These are phyloP conservation scores for Budorcas taxicolor DNA, from an alignment of 2,113 vertebrate species.

Conservation along the genomic window DNA sequence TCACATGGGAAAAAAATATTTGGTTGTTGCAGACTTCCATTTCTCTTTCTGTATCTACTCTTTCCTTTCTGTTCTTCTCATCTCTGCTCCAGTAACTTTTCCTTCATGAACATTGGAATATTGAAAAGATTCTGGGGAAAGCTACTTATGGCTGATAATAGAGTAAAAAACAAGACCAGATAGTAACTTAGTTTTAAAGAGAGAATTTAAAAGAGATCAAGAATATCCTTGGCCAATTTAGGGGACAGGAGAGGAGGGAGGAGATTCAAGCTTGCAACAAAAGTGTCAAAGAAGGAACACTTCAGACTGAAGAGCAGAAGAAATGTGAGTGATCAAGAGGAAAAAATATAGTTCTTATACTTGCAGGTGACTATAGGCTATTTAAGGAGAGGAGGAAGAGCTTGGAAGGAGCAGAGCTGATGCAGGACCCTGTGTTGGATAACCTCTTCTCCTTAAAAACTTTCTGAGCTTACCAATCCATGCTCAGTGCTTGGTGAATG, in stretches of 20 bases:
- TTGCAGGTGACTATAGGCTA: background rate
- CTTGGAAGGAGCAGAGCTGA: background rate
- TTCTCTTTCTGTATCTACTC: background rate
- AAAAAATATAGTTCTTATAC: background rate
- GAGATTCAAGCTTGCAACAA: background rate
- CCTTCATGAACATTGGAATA: background rate
- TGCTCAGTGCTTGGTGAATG: background rate
- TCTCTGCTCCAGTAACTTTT: background rate
- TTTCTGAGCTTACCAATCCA: background rate
- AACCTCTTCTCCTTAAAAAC: background rate
- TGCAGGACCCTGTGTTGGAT: background rate
- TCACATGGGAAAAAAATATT: background rate
- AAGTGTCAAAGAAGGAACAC: background rate
- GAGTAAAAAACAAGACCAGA: background rate
- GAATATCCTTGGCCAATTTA: background rate
- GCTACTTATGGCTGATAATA: background rate
- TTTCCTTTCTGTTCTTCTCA: background rate
- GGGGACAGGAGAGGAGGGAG: background rate
- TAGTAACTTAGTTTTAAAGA: background rate
- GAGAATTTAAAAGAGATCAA: background rate
- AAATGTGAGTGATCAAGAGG: background rate
- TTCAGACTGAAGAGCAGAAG: background rate
- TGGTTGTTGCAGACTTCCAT: background rate
- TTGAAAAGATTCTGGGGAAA: background rate
- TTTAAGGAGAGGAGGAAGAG: background rate